phyloP scores from a whole-genome alignment of 2,888 invertebrate species.

The Diabrotica balteata region DNA sequence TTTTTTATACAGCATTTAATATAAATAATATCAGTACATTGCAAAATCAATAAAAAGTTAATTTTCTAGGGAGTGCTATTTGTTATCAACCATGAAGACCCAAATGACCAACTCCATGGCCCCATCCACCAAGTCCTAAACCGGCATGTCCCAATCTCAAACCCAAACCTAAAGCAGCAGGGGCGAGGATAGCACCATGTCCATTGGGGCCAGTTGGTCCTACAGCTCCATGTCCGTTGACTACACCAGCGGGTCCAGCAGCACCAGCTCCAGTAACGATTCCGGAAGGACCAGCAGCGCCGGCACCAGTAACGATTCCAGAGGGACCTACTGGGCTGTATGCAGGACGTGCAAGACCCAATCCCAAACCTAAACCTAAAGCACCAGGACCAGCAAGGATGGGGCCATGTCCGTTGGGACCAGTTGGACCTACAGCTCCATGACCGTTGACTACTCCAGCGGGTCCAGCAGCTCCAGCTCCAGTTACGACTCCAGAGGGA shows the following conservation, averaged over 20 bases:
- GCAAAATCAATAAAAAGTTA: not conserved
- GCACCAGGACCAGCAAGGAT: slow-evolving; percentile 4
- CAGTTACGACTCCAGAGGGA: slow-evolving; percentile 34
- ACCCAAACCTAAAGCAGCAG: slow-evolving; percentile 11
- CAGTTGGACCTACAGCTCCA: slow-evolving; percentile 35
- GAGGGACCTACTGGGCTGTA: slow-evolving; percentile 29
- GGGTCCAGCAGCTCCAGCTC: slow-evolving; percentile 34
- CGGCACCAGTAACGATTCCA: slow-evolving; percentile 34
- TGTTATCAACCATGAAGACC: slow-evolving; percentile 7
- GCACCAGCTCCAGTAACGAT: slow-evolving; percentile 24
- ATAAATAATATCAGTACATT: not conserved
- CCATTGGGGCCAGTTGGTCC: not conserved
- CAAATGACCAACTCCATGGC: slow-evolving; percentile 11
- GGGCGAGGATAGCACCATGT: too few relatives aligned
- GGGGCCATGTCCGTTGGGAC: slow-evolving; percentile 29
- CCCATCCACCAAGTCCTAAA: slow-evolving; percentile 9
- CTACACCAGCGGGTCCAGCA: slow-evolving; percentile 33
- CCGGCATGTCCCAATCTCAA: slow-evolving; percentile 10
- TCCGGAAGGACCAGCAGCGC: not conserved
- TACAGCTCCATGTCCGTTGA: slow-evolving; percentile 15
- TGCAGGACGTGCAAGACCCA: not conserved
- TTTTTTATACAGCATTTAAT: not conserved
- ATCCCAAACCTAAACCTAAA: slow-evolving; percentile 18
- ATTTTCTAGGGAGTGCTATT: not conserved
- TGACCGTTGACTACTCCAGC: slow-evolving; percentile 34